A percentile compares a stretch with the other conserved stretches of the same genome.
Evolutionary conservation across 64 coral and sea anemone genomes (phyloP).

Genomic region (Montipora foliosa): DNA sequence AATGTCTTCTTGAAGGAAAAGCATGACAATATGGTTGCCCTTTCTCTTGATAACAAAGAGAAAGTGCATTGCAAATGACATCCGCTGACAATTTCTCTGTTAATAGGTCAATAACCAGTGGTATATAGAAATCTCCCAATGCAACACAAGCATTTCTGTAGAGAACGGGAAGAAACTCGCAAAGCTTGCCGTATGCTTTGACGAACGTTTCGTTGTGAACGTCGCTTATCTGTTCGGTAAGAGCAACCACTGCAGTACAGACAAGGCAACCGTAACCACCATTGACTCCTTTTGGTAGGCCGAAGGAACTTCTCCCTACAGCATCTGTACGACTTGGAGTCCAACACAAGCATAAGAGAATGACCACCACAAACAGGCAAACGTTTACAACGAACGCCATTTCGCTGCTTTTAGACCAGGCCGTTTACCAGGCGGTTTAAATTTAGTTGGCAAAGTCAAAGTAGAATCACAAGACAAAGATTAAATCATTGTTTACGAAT

Average conservation of each 20-base stretch:
- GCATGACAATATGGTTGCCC: slow-evolving; percentile 80
- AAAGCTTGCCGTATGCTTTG: slow-evolving; percentile 72
- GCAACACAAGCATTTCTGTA: slow-evolving; percentile 72
- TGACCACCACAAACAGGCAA: neutral
- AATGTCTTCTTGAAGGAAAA: slow-evolving; percentile 81
- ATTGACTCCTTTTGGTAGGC: slow-evolving; percentile 81
- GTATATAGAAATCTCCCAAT: slow-evolving; percentile 77
- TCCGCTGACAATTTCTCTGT: slow-evolving; percentile 76
- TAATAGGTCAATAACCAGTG: slow-evolving; percentile 58
- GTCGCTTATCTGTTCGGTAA: slow-evolving; percentile 83
- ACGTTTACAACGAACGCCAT: no score
- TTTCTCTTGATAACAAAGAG: slow-evolving; percentile 78
- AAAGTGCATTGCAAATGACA: slow-evolving; percentile 87
- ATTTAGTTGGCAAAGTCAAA: no score
- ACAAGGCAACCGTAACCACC: slow-evolving; percentile 80
- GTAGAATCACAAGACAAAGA: no score
- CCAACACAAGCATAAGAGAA: slow-evolving; percentile 1
- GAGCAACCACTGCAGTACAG: slow-evolving; percentile 82
- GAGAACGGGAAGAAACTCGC: slow-evolving; percentile 59
- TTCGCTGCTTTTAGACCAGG: no score
- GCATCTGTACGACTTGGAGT: neutral
- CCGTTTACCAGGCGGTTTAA: no score
- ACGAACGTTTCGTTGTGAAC: slow-evolving; percentile 90
- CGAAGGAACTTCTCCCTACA: neutral
- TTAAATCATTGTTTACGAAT: no score